Evolutionary conservation across 1,140 invertebrate genomes (phyloP).

Genomic region (Papilio helenus): DNA sequence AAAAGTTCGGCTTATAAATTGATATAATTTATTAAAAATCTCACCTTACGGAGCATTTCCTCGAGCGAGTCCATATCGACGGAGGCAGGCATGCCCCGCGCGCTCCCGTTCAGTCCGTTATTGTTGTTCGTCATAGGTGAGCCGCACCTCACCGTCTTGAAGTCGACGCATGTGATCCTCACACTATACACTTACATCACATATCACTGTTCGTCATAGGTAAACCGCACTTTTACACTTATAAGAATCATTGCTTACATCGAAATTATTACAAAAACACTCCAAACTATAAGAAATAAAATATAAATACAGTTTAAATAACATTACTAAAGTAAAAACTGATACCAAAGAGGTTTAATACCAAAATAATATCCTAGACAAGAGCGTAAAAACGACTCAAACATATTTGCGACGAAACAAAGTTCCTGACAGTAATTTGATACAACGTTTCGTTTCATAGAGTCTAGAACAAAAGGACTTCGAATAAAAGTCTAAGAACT

Average conservation of each 20-base stretch:
- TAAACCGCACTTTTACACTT: conserved; percentile 41
- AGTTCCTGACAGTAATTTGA: conserved; percentile 35
- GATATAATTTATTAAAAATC: conserved; percentile 8
- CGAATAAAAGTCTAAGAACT: conserved; percentile 36
- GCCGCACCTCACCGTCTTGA: conserved; percentile 59
- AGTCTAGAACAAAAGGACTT: conserved; percentile 32
- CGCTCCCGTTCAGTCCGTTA: conserved; percentile 72
- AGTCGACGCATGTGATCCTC: conserved; percentile 52
- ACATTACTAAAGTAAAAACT: not conserved
- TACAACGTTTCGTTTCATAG: conserved; percentile 28
- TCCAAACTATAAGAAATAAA: not conserved
- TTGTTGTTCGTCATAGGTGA: conserved; percentile 83
- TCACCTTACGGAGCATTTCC: conserved; percentile 92
- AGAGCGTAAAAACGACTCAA: not conserved
- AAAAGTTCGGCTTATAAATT: conserved; percentile 5
- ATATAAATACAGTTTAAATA: not conserved
- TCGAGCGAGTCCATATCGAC: conserved; percentile 91
- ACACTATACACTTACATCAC: conserved; percentile 16
- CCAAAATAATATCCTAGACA: conserved; percentile 35
- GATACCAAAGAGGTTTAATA: not conserved
- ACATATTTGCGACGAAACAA: conserved; percentile 31
- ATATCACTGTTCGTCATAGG: conserved; percentile 40
- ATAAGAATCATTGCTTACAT: conserved; percentile 4
- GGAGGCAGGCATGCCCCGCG: conserved; percentile 83
- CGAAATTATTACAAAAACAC: not conserved